Conservation (phyloP, 1,140 invertebrate species). For the Leucophenga varia region DNA sequence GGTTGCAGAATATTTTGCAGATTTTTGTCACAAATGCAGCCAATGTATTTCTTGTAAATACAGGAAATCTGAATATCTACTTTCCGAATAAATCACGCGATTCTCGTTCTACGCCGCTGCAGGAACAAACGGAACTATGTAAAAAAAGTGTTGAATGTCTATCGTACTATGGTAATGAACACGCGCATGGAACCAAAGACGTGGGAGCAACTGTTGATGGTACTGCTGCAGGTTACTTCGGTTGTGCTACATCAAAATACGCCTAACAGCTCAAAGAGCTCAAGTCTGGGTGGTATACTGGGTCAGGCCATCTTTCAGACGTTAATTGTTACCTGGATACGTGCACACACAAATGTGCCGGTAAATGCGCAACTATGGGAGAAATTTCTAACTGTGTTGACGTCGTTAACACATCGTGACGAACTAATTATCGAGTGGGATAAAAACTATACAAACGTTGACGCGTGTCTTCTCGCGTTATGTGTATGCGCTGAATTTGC, state of each 20-base stretch:
- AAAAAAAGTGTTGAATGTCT: slow-evolving; percentile 95
- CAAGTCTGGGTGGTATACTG: slow-evolving; percentile 62
- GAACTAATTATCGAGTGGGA: slow-evolving; percentile 96
- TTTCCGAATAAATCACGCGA: slow-evolving; percentile 55
- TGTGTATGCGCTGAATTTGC: slow-evolving; percentile 89
- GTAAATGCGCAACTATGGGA: slow-evolving; percentile 91
- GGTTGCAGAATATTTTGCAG: slow-evolving; percentile 86
- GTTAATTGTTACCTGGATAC: slow-evolving; percentile 96
- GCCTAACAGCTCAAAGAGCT: slow-evolving; percentile 58
- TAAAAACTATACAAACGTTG: slow-evolving; percentile 96
- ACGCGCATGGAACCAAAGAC: slow-evolving; percentile 87
- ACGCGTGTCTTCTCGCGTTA: slow-evolving; percentile 89
- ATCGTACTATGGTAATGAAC: slow-evolving; percentile 97
- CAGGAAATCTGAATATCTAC: slow-evolving; percentile 59
- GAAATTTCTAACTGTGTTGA: slow-evolving; percentile 85
- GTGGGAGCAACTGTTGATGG: slow-evolving; percentile 87
- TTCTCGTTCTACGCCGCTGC: slow-evolving; percentile 62
- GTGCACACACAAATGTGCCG: slow-evolving; percentile 92
- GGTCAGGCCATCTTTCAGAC: slow-evolving; percentile 94
- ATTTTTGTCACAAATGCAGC: slow-evolving; percentile 94
- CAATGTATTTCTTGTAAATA: slow-evolving; percentile 86
- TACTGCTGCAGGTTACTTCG: slow-evolving; percentile 90
- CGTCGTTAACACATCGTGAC: slow-evolving; percentile 89
- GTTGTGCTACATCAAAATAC: slow-evolving; percentile 79
- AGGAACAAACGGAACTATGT: slow-evolving; percentile 95